Percentiles rank a stretch among this genome's conserved stretches.
These are phyloP conservation scores for Ophion ventricosus DNA, from an alignment of 2,888 invertebrate genomes.

Conservation along the genomic window DNA sequence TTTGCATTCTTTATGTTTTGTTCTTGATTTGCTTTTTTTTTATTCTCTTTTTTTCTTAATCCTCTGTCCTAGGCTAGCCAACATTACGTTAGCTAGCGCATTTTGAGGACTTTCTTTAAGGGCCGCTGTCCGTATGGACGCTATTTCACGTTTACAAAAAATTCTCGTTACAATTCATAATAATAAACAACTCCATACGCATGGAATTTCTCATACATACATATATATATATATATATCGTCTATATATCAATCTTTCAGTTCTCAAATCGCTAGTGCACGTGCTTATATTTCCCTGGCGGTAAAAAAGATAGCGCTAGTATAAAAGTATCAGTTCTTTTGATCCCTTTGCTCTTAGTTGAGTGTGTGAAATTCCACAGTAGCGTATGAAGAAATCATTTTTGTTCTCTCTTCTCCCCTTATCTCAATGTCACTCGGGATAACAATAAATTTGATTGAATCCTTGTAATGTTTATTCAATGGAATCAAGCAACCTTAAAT, in stretches of 20 bases:
- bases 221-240: not conserved
- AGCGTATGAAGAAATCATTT: not conserved
- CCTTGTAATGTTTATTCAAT: not conserved
- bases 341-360: too few relatives aligned
- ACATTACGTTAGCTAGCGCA: constrained; percentile 75
- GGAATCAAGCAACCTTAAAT: not conserved
- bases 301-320: too few relatives aligned
- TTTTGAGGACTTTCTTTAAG: constrained; percentile 78
- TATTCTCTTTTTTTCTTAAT: constrained; percentile 60
- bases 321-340: too few relatives aligned
- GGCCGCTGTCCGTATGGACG: constrained; percentile 78
- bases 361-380: not conserved
- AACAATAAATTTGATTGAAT: not conserved
- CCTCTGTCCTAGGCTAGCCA: constrained; percentile 71
- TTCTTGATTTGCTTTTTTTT: constrained; percentile 59
- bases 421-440: not conserved
- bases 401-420: not conserved
- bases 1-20: constrained; percentile 76
- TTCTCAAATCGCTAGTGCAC: not conserved
- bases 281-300: too few relatives aligned
- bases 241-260: not conserved
- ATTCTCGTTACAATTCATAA: constrained; percentile 71
- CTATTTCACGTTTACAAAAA: constrained; percentile 78
- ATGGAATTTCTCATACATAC: constrained; percentile 20
- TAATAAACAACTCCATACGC: not conserved